Evolutionary conservation across 1,140 invertebrate genomes (phyloP).

Genomic region (Drosophila elegans): DNA sequence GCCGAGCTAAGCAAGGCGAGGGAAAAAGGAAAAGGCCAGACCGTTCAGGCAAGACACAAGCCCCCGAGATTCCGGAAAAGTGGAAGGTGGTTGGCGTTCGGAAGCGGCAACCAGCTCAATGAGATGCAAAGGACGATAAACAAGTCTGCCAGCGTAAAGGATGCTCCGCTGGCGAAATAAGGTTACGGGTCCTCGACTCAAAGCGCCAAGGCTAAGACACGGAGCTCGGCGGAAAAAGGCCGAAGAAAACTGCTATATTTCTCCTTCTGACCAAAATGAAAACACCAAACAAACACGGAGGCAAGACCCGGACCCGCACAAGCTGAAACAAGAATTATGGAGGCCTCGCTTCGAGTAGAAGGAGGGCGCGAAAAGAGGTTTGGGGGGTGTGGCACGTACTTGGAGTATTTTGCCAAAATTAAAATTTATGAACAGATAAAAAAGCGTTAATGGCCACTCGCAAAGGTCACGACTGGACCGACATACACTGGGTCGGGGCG

Average conservation of each 20-base stretch:
- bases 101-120: constrained; percentile 66
- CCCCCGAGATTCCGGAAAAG: constrained; percentile 22
- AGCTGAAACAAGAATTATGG: constrained; percentile 56
- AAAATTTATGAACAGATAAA: constrained; percentile 83
- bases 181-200: constrained; percentile 61
- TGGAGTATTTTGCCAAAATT: constrained; percentile 81
- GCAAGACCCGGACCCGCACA: constrained; percentile 8
- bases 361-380: background rate
- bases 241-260: constrained; percentile 61
- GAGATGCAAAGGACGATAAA: constrained; percentile 82
- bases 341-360: constrained; percentile 47
- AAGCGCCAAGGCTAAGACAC: constrained; percentile 9
- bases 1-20: constrained; percentile 21
- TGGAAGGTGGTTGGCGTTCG: constrained; percentile 26
- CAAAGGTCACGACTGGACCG: constrained; percentile 49
- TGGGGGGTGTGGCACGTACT: constrained; percentile 62
- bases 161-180: constrained; percentile 63
- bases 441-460: constrained; percentile 80
- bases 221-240: constrained; percentile 26
- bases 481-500: background rate
- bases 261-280: constrained; percentile 57
- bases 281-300: constrained; percentile 44
- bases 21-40: constrained; percentile 9
- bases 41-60: constrained; percentile 19
- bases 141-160: constrained; percentile 62